These are phyloP conservation scores for Radopholus similis DNA, from an alignment of 1,140 invertebrate species.

Conservation along the genomic window DNA sequence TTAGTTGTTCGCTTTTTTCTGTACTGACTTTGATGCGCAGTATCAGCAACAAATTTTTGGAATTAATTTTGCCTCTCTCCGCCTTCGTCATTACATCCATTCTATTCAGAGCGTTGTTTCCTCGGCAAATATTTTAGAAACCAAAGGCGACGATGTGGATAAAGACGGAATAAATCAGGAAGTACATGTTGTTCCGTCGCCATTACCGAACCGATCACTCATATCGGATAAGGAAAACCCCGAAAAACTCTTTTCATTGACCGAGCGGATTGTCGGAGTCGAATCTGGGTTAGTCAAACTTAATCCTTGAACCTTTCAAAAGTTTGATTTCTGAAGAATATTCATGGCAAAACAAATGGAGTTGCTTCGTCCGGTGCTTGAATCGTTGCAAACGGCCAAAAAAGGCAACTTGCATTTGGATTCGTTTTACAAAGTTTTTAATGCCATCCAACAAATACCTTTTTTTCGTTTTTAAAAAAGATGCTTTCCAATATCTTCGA, in stretches of 20 bases:
- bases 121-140: neutral
- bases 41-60: constrained; percentile 11
- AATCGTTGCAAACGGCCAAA: constrained; percentile 60
- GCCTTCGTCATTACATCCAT: constrained; percentile 14
- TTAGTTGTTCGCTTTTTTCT: constrained; percentile 34
- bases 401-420: constrained; percentile 10
- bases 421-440: neutral
- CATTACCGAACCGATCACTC: neutral
- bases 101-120: neutral
- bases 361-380: constrained; percentile 75
- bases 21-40: neutral
- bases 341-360: constrained; percentile 83
- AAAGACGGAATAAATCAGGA: neutral
- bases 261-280: constrained; percentile 80
- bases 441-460: neutral
- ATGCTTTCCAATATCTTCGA: constrained; percentile 65
- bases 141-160: neutral
- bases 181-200: neutral
- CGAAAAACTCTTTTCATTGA: constrained; percentile 74
- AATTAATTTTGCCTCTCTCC: constrained; percentile 5
- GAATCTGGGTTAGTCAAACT: constrained; percentile 73
- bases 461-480: constrained; percentile 35
- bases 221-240: constrained; percentile 62
- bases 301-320: constrained; percentile 22
- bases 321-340: constrained; percentile 66